Base-by-base conservation (phyloP, 2,888 invertebrate genomes). In the Phlogophora meticulosa region DNA sequence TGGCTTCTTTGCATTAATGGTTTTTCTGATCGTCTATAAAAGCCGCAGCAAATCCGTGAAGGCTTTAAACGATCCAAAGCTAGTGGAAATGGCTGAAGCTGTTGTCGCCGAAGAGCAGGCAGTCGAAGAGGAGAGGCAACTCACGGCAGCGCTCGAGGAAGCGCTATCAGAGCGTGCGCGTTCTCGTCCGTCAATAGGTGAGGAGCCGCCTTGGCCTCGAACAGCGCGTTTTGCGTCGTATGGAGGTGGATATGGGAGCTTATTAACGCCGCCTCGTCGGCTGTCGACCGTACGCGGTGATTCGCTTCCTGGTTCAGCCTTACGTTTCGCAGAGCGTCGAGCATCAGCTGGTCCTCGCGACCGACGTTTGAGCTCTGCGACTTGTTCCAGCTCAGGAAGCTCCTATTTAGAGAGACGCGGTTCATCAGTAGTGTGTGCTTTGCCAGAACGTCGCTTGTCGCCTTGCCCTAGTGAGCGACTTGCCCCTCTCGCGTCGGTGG, bases 1-100 rank as follows among this genome's bases (percentile, higher is more conserved):
- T 85, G 98, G 98, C 85, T 98, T 98, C 94, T 98, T 98, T 94
- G 97, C 98, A 76, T 96, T 98, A 86, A 98, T 98, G 97, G 98
- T 98, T 53, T 97, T 98, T 90, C 96, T 98, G 88, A 98, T 99
- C 84, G 97, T 98, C 77, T 98, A 98, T 96, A 99, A 99, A 94
- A 98, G 98, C 92, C 97, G 97, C 83, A 97, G 97, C 88, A 97
- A 97, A 96, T 96, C 97, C 72, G 96, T 97, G 71, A 97, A 97
- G 87, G 97, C 97, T 57, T 90, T 97, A 72, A 97, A 97, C 90
- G 98, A 98, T 92, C 98, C 98, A 40, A 97, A 97, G 89, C 95
- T 98, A 90, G 98, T 98, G 28, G 97, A 97, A 55, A 96, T 97
- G 56, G 97, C 97, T 0, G 98, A 97, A 74, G 98, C 97, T 2